Percentiles rank a stretch among this genome's conserved stretches.
phyloP scores from a whole-genome alignment of 2,888 invertebrate species.

The Oscheius sp. region DNA sequence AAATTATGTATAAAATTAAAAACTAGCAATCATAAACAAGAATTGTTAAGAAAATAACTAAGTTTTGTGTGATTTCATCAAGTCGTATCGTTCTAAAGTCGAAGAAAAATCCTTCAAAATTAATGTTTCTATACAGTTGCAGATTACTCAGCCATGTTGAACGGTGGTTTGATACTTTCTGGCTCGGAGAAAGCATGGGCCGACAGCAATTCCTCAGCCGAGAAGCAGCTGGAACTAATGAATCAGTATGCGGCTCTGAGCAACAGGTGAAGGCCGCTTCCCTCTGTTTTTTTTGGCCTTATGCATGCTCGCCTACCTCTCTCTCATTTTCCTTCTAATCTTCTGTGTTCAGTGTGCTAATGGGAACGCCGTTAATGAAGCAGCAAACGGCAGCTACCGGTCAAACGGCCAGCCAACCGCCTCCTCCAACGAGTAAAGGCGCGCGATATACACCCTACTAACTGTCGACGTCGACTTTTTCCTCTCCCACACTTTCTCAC shows the following conservation, averaged over 20 bases:
- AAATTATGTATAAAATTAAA: too few species aligned
- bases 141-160: conserved; percentile 17
- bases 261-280: conserved; percentile 29
- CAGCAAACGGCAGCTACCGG: background rate
- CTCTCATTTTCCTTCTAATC: background rate
- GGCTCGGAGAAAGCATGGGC: conserved; percentile 10
- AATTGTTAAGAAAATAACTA: too few species aligned
- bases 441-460: conserved; percentile 26
- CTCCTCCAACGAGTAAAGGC: conserved; percentile 18
- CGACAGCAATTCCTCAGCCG: conserved; percentile 19
- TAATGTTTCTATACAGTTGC: background rate
- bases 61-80: too few species aligned
- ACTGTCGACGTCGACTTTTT: background rate
- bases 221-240: conserved; percentile 32
- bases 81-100: too few species aligned
- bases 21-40: too few species aligned
- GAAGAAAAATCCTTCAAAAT: too few species aligned
- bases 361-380: conserved; percentile 51
- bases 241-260: conserved; percentile 35
- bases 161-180: conserved; percentile 23
- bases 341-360: conserved; percentile 46
- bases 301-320: background rate
- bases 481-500: conserved; percentile 14
- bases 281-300: background rate
- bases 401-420: conserved; percentile 32